These are phyloP conservation scores for Ciconia nigra DNA, from an alignment of 2,797 vertebrate species.

Conservation along the genomic window DNA sequence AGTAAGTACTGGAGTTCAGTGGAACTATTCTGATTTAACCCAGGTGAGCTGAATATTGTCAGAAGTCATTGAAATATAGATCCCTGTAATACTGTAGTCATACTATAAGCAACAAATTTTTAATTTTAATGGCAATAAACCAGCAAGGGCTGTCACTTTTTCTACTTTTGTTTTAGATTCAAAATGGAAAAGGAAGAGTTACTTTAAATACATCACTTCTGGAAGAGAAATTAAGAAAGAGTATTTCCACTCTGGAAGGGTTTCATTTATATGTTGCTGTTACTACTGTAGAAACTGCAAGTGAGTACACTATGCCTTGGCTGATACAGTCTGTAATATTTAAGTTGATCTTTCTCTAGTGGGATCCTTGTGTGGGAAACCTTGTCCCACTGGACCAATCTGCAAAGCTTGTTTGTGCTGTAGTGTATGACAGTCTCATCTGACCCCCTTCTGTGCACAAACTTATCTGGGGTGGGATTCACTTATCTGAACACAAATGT, in stretches of 20 bases:
- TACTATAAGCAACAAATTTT: neutral
- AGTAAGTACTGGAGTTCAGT: conserved; percentile 52
- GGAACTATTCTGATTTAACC: neutral
- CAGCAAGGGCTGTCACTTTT: neutral
- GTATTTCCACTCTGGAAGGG: conserved; percentile 42
- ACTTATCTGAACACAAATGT: neutral
- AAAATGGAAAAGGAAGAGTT: conserved; percentile 51
- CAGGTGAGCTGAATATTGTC: neutral
- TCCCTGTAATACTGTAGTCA: neutral
- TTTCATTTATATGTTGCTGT: conserved; percentile 66
- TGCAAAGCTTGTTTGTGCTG: neutral
- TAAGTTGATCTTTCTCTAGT: neutral
- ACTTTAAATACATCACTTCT: conserved; percentile 30
- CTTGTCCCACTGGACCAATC: neutral
- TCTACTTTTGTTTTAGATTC: conserved; percentile 37
- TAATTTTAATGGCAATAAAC: neutral
- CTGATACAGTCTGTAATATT: neutral
- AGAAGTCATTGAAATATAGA: neutral
- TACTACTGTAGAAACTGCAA: conserved; percentile 73
- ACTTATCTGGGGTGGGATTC: fast-evolving
- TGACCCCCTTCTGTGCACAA: neutral
- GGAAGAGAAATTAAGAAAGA: conserved; percentile 17
- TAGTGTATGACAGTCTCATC: neutral
- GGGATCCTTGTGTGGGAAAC: neutral
- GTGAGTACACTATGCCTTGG: conserved; percentile 46